A percentile compares a stretch with the other conserved stretches of the same genome.
phyloP scores from a whole-genome alignment of 1,140 invertebrate species.

The Cydia amplana region DNA sequence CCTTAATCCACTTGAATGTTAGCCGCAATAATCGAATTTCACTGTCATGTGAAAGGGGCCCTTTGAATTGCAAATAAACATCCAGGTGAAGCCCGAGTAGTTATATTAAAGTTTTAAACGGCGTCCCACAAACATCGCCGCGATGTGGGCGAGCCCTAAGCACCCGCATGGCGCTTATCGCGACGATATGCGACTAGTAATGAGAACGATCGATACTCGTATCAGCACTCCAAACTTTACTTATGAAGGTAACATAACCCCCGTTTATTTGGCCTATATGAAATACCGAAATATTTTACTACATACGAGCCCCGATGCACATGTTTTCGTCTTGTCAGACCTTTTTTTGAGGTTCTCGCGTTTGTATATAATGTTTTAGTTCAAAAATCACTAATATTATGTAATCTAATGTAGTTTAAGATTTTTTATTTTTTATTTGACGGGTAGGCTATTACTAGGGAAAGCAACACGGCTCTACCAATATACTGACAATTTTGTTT shows the following conservation, averaged over 20 bases:
- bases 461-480: no score
- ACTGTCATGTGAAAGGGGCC: background rate
- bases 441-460: no score
- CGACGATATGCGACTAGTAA: constrained; percentile 55
- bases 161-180: constrained; percentile 60
- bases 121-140: constrained; percentile 9
- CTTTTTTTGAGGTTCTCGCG: no score
- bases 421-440: no score
- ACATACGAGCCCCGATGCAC: no score
- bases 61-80: background rate
- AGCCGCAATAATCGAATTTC: background rate
- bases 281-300: background rate
- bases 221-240: constrained; percentile 70
- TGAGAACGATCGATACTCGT: constrained; percentile 69
- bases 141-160: constrained; percentile 42
- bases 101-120: constrained; percentile 30
- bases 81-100: constrained; percentile 9
- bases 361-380: no score
- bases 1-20: background rate
- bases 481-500: no score
- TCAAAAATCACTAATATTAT: no score
- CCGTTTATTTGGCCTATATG: constrained; percentile 4
- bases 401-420: no score
- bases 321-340: no score
- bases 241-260: constrained; percentile 53